A percentile compares a stretch with the other conserved stretches of the same genome.
These are phyloP conservation scores for Drosophila serrata DNA, from an alignment of 1,140 invertebrate genomes.

Conservation along the genomic window DNA sequence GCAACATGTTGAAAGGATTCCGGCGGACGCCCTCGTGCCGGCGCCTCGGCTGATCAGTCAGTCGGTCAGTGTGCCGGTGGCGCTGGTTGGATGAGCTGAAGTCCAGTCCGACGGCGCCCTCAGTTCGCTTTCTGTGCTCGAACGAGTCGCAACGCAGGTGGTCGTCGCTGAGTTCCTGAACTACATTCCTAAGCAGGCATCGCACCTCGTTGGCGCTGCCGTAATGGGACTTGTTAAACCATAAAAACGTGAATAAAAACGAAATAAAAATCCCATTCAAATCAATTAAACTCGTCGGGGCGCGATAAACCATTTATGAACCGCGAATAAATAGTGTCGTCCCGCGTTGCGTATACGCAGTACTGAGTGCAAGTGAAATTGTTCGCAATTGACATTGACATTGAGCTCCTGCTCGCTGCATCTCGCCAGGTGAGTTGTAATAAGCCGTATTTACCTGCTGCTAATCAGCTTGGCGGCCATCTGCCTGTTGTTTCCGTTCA, in stretches of 20 bases:
- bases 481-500: constrained; percentile 42
- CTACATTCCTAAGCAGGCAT: neutral
- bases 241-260: constrained; percentile 25
- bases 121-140: constrained; percentile 71
- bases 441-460: constrained; percentile 48
- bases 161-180: constrained; percentile 10
- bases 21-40: constrained; percentile 33
- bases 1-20: constrained; percentile 44
- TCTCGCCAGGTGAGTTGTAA: constrained; percentile 40
- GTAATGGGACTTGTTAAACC: constrained; percentile 11
- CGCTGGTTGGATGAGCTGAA: constrained; percentile 9
- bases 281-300: constrained; percentile 22
- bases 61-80: constrained; percentile 45
- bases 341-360: constrained; percentile 42
- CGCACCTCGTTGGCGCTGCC: constrained; percentile 1
- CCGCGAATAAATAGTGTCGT: constrained; percentile 35
- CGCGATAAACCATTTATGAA: constrained; percentile 63
- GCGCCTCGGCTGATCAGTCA: constrained; percentile 68
- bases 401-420: constrained; percentile 44
- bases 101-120: constrained; percentile 21
- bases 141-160: constrained; percentile 56
- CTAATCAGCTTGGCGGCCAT: constrained; percentile 58
- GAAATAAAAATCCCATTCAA: constrained; percentile 27
- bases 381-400: constrained; percentile 66
- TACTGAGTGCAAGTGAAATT: constrained; percentile 39